Evolutionary conservation across 2,797 vertebrate genomes (phyloP), one percentile per base, ranked within the genome.

Genomic region (Tadarida brasiliensis): DNA sequence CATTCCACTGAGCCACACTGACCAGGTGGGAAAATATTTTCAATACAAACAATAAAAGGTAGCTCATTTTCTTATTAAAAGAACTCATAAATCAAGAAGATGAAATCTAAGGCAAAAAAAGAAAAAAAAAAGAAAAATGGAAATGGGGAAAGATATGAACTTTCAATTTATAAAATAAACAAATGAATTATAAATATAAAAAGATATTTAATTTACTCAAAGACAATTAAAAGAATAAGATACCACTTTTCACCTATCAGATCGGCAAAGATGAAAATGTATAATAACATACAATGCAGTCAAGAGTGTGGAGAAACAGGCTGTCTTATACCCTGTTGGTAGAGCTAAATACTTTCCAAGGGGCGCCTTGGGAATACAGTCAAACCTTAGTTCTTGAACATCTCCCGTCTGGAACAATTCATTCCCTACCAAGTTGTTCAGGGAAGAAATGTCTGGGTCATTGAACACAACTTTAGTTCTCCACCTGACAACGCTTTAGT

Each of bases 41-140:
- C 30, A 93, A 35, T 2, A 63, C 12, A 74, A 12, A 28, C 47
- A 63, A 65, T 54, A 80, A 93, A 78, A 74, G 26, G 44, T 28
- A 94, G 24, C 24, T 59, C 63, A 63, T 78, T 83, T 94, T 56
- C 22, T 80, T 91, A 68, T 73, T 73, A 30, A 86, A 91, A 73
- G 28, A 68, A 30, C 17, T 76, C 24, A 44, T 78, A 92, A 92
- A 47, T 65, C 28, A 65, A 73, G 70, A 94, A 20, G 33, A 90
- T 82, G n/a, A 85, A 84, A 30, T 14, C 26, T n/a, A 91, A 70
- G 30, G 24, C 47, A 73, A 93, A 35, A 68, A 68, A 68, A 56
- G 2, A 73, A 93, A 35, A 68, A 68, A 68, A 56, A 4, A 56
- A 90, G 30, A 65, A 91, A 86, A 77, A 59, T 57, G n/a, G 24